phyloP scores from a whole-genome alignment of 2,113 vertebrate species.

The Chamaea fasciata region DNA sequence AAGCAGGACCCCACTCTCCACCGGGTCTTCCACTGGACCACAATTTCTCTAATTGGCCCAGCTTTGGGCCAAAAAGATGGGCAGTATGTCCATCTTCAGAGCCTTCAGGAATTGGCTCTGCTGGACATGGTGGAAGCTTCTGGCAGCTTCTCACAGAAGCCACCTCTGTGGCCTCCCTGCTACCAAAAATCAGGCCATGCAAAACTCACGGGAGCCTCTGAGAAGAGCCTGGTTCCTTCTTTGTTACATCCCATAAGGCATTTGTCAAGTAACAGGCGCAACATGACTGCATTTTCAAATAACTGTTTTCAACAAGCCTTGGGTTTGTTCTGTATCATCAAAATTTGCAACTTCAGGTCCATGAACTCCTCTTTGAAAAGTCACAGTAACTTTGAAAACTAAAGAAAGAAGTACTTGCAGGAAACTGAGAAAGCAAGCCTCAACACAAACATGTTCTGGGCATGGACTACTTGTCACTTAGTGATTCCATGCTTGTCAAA shows the following conservation, averaged over 20 bases:
- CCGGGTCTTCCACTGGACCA: too few relatives aligned
- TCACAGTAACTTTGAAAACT: background rate
- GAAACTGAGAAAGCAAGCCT: background rate
- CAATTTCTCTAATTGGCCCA: background rate
- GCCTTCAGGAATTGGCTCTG: background rate
- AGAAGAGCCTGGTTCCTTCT: background rate
- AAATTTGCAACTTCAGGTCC: background rate
- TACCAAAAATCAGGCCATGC: background rate
- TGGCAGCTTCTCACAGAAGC: background rate
- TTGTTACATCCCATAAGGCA: background rate
- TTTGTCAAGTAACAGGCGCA: background rate
- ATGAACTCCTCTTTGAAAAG: background rate
- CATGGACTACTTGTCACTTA: background rate
- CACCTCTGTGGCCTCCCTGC: background rate
- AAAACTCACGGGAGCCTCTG: background rate
- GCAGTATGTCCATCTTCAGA: background rate
- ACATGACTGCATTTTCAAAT: background rate
- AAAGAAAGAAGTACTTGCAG: background rate
- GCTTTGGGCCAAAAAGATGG: background rate
- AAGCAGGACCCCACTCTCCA: background rate
- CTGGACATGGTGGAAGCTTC: background rate
- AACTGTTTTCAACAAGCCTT: background rate
- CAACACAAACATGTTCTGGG: accelerated
- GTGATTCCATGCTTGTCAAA: background rate
- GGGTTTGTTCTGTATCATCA: background rate